phyloP scores from a whole-genome alignment of 37 sponge, comb jelly and placozoan species.

The Spongia lamella region DNA sequence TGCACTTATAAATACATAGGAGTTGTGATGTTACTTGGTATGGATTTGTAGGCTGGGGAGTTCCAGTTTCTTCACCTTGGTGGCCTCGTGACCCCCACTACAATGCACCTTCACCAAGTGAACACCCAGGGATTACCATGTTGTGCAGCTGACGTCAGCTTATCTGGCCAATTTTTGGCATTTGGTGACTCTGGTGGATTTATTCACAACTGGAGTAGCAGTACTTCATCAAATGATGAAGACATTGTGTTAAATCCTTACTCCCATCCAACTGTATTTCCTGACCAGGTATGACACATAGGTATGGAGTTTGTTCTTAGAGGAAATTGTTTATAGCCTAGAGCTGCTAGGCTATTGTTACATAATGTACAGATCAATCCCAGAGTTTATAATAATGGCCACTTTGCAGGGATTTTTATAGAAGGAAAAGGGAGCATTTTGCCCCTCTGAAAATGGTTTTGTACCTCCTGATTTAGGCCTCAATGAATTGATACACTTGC shows the following conservation, averaged over 20 bases:
- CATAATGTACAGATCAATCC: too few relatives aligned
- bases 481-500: too few relatives aligned
- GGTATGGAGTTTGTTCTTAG: too few relatives aligned
- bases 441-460: too few relatives aligned
- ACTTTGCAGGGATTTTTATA: too few relatives aligned
- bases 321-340: too few relatives aligned
- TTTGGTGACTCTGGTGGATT: slow-evolving; percentile 71
- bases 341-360: too few relatives aligned
- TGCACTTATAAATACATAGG: too few relatives aligned
- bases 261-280: slow-evolving; percentile 55
- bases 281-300: slow-evolving; percentile 18
- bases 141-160: slow-evolving; percentile 56
- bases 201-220: neutral
- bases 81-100: slow-evolving; percentile 70
- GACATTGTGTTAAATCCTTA: slow-evolving; percentile 60
- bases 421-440: too few relatives aligned
- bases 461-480: too few relatives aligned
- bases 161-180: slow-evolving; percentile 68
- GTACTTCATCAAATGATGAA: slow-evolving; percentile 20
- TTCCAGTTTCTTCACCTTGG: slow-evolving; percentile 68
- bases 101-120: slow-evolving; percentile 55
- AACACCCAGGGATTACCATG: slow-evolving; percentile 11
- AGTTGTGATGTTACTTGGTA: too few relatives aligned
- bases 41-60: slow-evolving; percentile 25
- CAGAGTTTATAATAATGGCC: too few relatives aligned